phyloP scores from a whole-genome alignment of 2,113 vertebrate species.

The Anguilla rostrata region DNA sequence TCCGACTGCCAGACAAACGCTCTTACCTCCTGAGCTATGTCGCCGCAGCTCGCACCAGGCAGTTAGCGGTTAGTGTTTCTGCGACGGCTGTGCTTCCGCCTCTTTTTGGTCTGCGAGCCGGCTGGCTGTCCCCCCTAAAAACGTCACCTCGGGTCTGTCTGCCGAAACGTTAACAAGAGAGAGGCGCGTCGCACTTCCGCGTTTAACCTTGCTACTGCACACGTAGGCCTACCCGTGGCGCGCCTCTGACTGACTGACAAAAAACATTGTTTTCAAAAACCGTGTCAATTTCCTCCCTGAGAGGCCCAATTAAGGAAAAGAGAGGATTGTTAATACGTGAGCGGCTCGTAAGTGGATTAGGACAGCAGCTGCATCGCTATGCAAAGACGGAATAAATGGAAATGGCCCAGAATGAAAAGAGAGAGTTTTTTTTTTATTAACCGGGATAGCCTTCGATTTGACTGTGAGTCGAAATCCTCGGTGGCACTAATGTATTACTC shows the following conservation, averaged over 20 bases:
- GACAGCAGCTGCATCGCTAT: conserved; percentile 3
- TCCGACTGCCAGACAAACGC: too few species aligned
- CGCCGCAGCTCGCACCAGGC: neutral
- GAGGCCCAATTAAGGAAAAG: conserved; percentile 4
- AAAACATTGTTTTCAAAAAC: neutral
- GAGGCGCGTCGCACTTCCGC: neutral
- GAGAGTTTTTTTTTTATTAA: neutral
- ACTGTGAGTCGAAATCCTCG: neutral
- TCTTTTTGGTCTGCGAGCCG: neutral
- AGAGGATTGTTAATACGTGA: neutral
- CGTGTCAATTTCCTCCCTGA: conserved; percentile 12
- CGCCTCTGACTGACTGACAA: too few species aligned
- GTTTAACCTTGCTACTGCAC: neutral
- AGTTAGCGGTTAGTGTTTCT: neutral
- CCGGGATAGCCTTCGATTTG: neutral
- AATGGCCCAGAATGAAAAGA: neutral
- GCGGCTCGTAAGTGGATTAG: conserved; percentile 17
- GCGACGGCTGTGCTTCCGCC: neutral
- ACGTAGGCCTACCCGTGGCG: neutral
- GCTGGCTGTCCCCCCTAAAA: neutral
- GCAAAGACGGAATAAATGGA: neutral
- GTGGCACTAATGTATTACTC: conserved; percentile 13
- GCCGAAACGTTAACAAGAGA: neutral
- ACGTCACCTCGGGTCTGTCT: neutral
- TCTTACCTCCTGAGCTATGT: too few species aligned